Conservation (phyloP, 2,888 invertebrate species). For the Macrosiphum euphorbiae region DNA sequence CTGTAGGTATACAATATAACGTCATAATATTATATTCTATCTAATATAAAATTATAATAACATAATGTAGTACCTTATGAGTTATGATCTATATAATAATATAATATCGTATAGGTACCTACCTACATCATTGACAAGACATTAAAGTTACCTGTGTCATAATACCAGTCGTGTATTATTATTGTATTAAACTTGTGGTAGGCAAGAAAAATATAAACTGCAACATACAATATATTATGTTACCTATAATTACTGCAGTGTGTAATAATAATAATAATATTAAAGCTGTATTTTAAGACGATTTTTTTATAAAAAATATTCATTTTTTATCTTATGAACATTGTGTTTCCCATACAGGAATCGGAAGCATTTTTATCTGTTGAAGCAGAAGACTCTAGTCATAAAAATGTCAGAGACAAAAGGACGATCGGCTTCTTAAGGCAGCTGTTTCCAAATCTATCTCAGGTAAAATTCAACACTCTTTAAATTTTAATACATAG, state of each 20-base stretch:
- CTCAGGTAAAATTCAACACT: conserved; percentile 75
- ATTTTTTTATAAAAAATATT: not conserved
- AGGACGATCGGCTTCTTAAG: conserved; percentile 83
- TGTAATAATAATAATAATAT: not conserved
- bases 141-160: not conserved
- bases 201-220: not conserved
- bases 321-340: not conserved
- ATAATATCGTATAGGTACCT: not conserved
- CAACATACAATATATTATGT: not conserved
- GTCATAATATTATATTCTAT: not conserved
- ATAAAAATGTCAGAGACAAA: conserved; percentile 75
- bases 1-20: not conserved
- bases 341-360: conserved; percentile 46
- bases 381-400: conserved; percentile 56
- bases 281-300: not conserved
- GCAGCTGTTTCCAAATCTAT: conserved; percentile 80
- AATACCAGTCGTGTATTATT: not conserved
- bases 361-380: conserved; percentile 44
- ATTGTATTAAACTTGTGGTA: not conserved
- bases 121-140: not conserved
- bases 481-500: not conserved
- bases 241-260: not conserved
- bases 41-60: not conserved
- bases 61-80: not conserved
- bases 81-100: not conserved